A percentile compares a stretch with the other conserved stretches of the same genome.
phyloP scores from a whole-genome alignment of 92 coral and sea anemone genomes.

The Actinostola sp. region DNA sequence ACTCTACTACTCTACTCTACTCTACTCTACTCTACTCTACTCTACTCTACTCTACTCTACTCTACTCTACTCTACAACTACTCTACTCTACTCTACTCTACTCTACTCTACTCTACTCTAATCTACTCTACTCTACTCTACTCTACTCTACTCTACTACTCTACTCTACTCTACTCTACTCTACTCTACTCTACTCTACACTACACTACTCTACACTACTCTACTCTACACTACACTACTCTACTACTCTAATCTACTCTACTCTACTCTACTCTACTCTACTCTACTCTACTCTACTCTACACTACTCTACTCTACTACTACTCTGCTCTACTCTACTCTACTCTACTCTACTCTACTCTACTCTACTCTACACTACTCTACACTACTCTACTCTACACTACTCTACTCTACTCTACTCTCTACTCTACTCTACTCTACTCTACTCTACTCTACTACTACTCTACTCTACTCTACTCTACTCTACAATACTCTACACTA shows the following conservation, averaged over 20 bases:
- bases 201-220: background rate
- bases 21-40: no score
- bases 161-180: constrained; percentile 2
- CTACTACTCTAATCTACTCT: no score
- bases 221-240: no score
- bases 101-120: constrained; percentile 6
- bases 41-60: no score
- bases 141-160: constrained; percentile 4
- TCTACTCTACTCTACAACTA: background rate
- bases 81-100: constrained; percentile 8
- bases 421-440: constrained; percentile 37
- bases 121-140: background rate
- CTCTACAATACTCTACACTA: background rate
- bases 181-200: constrained; percentile 3
- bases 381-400: constrained; percentile 44
- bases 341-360: constrained; percentile 45
- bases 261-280: background rate
- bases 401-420: no score
- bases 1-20: no score
- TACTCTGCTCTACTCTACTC: constrained; percentile 7
- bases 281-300: constrained; percentile 10
- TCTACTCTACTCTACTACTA: constrained; percentile 6
- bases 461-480: background rate
- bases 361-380: constrained; percentile 44
- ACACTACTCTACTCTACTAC: constrained; percentile 6